These are phyloP conservation scores for Pipistrellus nathusii DNA, from an alignment of 2,797 vertebrate species.

Conservation along the genomic window DNA sequence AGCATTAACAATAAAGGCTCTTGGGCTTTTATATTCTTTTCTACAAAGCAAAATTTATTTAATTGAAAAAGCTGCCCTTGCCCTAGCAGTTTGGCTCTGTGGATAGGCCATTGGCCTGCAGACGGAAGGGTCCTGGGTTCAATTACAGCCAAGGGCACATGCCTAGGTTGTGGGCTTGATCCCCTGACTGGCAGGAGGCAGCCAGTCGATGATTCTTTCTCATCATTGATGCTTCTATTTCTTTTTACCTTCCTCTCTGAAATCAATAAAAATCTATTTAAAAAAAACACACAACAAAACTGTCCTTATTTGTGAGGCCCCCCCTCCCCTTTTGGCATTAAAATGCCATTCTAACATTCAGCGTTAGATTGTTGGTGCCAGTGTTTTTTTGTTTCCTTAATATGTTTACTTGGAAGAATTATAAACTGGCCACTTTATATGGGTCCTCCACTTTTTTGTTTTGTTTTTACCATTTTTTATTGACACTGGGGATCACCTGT, in stretches of 20 bases:
- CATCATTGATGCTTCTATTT: too few species aligned
- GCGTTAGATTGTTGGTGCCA: neutral
- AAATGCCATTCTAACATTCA: neutral
- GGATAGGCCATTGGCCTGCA: too few species aligned
- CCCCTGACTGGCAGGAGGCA: too few species aligned
- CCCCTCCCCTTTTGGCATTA: neutral
- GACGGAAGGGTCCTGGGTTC: too few species aligned
- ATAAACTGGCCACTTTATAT: neutral
- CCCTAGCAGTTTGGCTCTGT: too few species aligned
- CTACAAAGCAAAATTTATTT: neutral
- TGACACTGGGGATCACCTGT: neutral
- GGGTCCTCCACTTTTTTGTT: neutral
- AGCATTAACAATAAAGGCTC: conserved; percentile 23
- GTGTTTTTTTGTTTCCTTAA: neutral
- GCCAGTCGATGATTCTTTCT: too few species aligned
- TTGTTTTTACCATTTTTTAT: neutral
- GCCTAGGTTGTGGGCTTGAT: too few species aligned
- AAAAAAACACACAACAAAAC: too few species aligned
- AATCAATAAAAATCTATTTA: too few species aligned
- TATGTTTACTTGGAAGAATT: conserved; percentile 24
- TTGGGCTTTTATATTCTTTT: neutral
- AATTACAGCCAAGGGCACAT: too few species aligned
- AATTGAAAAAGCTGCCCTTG: neutral
- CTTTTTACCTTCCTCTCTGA: too few species aligned
- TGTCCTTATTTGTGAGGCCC: neutral